Conservation (phyloP, 2,797 vertebrate genomes). For the Botia almorhae region DNA sequence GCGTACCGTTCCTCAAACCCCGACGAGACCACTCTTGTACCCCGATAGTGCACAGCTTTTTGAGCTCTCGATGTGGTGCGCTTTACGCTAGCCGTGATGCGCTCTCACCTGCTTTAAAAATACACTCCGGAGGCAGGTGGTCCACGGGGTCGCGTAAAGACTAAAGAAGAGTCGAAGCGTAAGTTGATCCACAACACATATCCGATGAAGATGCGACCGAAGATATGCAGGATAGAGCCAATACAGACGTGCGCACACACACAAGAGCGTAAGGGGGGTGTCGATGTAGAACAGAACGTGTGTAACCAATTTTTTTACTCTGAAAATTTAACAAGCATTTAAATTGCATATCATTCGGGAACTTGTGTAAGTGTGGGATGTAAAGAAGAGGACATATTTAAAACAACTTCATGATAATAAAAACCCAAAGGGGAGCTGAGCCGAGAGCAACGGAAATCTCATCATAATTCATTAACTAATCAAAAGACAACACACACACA, state of each 20-base stretch:
- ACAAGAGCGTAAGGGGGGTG: conserved; percentile 18
- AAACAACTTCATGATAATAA: conserved; percentile 39
- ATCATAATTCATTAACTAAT: conserved; percentile 54
- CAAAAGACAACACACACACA: conserved; percentile 39
- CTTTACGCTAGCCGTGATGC: conserved; percentile 1
- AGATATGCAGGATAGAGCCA: conserved; percentile 36
- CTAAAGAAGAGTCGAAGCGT: conserved; percentile 22
- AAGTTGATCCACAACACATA: conserved; percentile 34
- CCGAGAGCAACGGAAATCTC: conserved; percentile 41
- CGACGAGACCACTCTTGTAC: conserved; percentile 11
- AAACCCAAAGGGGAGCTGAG: conserved; percentile 29
- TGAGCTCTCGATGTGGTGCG: conserved; percentile 9
- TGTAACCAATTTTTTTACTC: neutral
- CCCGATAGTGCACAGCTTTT: conserved; percentile 19
- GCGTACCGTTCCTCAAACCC: conserved; percentile 1
- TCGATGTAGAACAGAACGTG: conserved; percentile 12
- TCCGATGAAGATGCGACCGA: conserved; percentile 25
- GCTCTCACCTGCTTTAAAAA: conserved; percentile 34
- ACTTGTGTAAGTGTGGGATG: neutral
- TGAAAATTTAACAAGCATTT: neutral
- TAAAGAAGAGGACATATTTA: conserved; percentile 24
- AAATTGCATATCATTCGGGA: neutral
- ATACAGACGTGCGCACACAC: conserved; percentile 1
- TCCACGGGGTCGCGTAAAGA: conserved; percentile 21
- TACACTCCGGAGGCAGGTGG: conserved; percentile 30